phyloP scores from a whole-genome alignment of 2,113 vertebrate genomes.

The Porphyrio hochstetteri region DNA sequence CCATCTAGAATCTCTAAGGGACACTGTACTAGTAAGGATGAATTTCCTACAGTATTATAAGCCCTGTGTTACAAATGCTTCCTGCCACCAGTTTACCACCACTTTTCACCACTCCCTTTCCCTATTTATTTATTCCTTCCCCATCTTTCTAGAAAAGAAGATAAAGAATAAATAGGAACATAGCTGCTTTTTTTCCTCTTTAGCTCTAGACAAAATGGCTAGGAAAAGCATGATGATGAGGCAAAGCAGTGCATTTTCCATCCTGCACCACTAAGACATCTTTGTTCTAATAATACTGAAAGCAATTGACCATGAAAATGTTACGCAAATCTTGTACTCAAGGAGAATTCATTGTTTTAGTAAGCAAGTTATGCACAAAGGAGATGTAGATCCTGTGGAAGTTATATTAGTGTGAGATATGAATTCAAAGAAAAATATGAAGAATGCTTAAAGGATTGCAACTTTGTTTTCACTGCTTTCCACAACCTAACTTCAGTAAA shows the following conservation, averaged over 20 bases:
- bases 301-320: conserved; percentile 48
- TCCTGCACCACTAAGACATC: neutral
- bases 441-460: neutral
- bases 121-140: neutral
- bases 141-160: neutral
- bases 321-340: neutral
- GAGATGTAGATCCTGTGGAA: neutral
- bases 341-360: conserved; percentile 20
- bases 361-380: neutral
- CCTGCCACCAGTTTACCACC: neutral
- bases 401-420: neutral
- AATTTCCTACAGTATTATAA: neutral
- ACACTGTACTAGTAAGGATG: neutral
- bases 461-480: neutral
- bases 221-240: neutral
- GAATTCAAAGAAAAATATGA: neutral
- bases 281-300: conserved; percentile 26
- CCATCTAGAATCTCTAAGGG: neutral
- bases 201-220: neutral
- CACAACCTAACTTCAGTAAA: neutral
- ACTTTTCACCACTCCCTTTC: neutral
- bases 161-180: neutral
- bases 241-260: neutral
- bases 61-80: neutral
- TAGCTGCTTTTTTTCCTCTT: neutral